Conservation (phyloP, 2,113 vertebrate species). For the Erythrocercus mccallii region DNA sequence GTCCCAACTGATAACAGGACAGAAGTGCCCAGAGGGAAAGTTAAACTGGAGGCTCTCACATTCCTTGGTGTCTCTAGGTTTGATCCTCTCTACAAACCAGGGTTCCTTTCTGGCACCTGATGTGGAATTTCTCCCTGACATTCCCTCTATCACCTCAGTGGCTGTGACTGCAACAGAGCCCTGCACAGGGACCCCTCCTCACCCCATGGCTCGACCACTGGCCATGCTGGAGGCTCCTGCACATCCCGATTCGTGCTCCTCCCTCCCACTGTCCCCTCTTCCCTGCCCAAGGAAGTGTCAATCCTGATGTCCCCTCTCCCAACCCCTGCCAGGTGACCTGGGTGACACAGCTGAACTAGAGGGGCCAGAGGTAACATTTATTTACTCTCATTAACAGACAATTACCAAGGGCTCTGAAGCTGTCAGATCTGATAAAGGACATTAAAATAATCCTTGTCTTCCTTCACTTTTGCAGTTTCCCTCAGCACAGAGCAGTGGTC, state of each 20-base stretch:
- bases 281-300: background rate
- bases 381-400: background rate
- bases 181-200: background rate
- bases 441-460: background rate
- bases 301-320: background rate
- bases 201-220: fast-evolving
- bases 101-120: background rate
- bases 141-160: fast-evolving
- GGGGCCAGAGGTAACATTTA: background rate
- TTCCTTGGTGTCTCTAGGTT: background rate
- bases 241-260: background rate
- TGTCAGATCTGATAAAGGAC: background rate
- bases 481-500: background rate
- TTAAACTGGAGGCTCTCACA: background rate
- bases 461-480: background rate
- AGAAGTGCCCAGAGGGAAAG: background rate
- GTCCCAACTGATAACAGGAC: background rate
- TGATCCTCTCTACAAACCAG: background rate
- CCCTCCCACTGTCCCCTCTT: background rate
- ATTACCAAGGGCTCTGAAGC: background rate
- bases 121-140: background rate
- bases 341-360: background rate
- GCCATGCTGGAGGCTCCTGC: background rate
- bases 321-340: background rate
- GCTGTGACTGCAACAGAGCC: background rate